Evolutionary conservation across 1,140 invertebrate species (phyloP), one percentile per base, ranked within the genome.

Genomic region (Euglossa dilemma): DNA sequence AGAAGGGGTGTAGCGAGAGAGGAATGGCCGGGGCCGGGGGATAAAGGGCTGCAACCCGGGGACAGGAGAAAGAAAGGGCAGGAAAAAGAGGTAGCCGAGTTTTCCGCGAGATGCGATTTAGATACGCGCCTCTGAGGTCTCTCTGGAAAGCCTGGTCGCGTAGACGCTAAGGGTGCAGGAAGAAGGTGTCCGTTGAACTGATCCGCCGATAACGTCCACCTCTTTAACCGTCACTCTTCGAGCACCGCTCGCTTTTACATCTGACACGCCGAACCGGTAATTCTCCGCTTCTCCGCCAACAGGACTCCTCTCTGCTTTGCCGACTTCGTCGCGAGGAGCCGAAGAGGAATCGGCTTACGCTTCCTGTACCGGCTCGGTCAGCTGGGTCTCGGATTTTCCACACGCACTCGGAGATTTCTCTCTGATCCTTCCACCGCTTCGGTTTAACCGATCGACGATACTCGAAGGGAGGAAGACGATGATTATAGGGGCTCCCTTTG

Each of bases 61-160:
- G n/a, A 0, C 12, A 8, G 14, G 43, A 50, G 57, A 61, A 82
- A 83, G 73, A 76, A 79, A 63, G 20, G 81, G 14, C 28, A 47
- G 75, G 75, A 83, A 83, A 63, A 79, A 79, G 76, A 25, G 67
- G 61, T 72, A 84, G 76, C 61, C 76, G 76, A 67, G 52, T 71
- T 64, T 57, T 84, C 66, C 82, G 82, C 76, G 76, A 84, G 82
- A 79, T 84, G 82, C 72, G 82, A 80, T 84, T 84, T 84, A 84
- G 76, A 84, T 84, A 84, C 82, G 82, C 69, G 82, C 20, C 45
- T 70, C 52, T 16, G 75, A 67, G 56, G 78, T 83, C 81, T 47
- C 47, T 36, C 28, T 57, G 64, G 45, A 54, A 70, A 70, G 16
- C 56, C 59, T 61, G 18, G 61, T 56, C 61, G 61, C 64, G 18